Conservation (phyloP, 1,140 invertebrate genomes). For the Orius insidiosus region DNA sequence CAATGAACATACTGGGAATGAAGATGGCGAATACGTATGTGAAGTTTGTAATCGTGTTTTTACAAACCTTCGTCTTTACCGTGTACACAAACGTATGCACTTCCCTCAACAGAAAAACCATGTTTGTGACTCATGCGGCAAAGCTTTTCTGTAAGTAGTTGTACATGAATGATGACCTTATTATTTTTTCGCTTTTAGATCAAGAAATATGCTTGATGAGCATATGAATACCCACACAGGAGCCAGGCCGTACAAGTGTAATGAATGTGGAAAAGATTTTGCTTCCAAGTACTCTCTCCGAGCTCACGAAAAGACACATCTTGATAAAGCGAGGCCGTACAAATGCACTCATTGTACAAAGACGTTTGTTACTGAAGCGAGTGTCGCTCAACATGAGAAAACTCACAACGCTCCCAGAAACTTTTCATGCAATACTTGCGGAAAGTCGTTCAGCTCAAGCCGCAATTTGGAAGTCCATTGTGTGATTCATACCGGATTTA, state of each 20-base stretch:
- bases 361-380: slow-evolving; percentile 55
- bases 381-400: slow-evolving; percentile 51
- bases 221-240: slow-evolving; percentile 54
- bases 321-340: slow-evolving; percentile 44
- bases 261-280: slow-evolving; percentile 49
- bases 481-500: slow-evolving; percentile 49
- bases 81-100: slow-evolving; percentile 43
- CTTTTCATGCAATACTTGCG: slow-evolving; percentile 51
- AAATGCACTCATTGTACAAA: slow-evolving; percentile 49
- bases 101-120: slow-evolving; percentile 41
- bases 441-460: slow-evolving; percentile 53
- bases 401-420: slow-evolving; percentile 51
- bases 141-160: slow-evolving; percentile 34
- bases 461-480: slow-evolving; percentile 59
- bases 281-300: slow-evolving; percentile 60
- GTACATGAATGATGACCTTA: background rate
- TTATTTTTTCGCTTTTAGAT: slow-evolving; percentile 27
- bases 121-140: slow-evolving; percentile 42
- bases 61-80: slow-evolving; percentile 37
- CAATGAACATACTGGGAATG: slow-evolving; percentile 41
- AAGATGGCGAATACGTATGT: slow-evolving; percentile 43
- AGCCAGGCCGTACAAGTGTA: slow-evolving; percentile 43
- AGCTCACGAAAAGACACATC: slow-evolving; percentile 56
- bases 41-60: slow-evolving; percentile 45
- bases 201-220: slow-evolving; percentile 45